Evolutionary conservation across 2,113 vertebrate species (phyloP).

Genomic region (Nematolebias whitei): DNA sequence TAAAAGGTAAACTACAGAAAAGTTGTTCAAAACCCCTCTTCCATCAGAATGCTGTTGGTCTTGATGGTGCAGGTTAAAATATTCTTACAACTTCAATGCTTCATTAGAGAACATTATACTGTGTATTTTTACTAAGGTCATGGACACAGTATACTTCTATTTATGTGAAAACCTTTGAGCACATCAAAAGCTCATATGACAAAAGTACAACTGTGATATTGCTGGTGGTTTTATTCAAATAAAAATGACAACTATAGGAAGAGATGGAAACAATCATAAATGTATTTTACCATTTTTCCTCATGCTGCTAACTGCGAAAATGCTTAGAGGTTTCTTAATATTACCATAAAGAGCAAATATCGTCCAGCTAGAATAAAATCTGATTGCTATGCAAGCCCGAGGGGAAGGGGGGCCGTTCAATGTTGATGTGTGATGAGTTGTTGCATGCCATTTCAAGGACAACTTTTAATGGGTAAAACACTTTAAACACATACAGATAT

Average conservation of each 20-base stretch:
- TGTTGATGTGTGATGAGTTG: constrained; percentile 30
- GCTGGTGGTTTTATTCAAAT: constrained; percentile 5
- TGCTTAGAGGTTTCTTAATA: constrained; percentile 36
- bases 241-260: background rate
- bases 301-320: constrained; percentile 21
- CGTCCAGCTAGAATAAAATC: constrained; percentile 23
- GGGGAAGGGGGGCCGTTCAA: too few species aligned
- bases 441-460: constrained; percentile 48
- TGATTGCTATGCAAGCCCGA: constrained; percentile 22
- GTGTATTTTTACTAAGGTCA: too few species aligned
- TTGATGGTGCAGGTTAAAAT: too few species aligned
- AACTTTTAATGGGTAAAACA: constrained; percentile 34
- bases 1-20: too few species aligned
- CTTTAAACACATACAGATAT: constrained; percentile 47
- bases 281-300: background rate
- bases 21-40: too few species aligned
- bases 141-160: too few species aligned
- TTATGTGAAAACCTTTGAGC: too few species aligned
- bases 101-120: too few species aligned
- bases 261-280: constrained; percentile 4
- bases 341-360: constrained; percentile 22
- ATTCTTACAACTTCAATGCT: too few species aligned
- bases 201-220: constrained; percentile 2
- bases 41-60: too few species aligned
- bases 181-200: too few species aligned